Evolutionary conservation across 53 echinoderm and acorn worm species (phyloP).

Genomic region (Crossaster papposus): DNA sequence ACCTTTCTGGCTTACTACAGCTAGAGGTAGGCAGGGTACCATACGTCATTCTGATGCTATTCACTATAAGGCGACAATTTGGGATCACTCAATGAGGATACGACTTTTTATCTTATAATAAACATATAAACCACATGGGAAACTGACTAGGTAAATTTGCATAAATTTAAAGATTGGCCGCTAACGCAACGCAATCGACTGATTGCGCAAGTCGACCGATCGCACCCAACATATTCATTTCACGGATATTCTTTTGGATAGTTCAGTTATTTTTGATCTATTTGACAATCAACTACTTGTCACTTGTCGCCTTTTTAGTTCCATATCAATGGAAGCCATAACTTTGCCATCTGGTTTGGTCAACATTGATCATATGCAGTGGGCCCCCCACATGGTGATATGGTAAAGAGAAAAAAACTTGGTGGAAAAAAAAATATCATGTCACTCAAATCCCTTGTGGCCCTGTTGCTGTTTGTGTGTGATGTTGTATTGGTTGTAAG

Average conservation of each 20-base stretch:
- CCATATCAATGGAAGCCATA: conserved; percentile 17
- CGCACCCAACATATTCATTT: too few relatives aligned
- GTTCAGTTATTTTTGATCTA: not conserved
- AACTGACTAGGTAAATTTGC: too few relatives aligned
- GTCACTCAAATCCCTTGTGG: conserved; percentile 19
- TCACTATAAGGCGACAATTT: too few relatives aligned
- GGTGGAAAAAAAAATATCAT: not conserved
- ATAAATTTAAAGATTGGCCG: too few relatives aligned
- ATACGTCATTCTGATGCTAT: not conserved
- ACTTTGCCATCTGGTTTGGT: conserved; percentile 29
- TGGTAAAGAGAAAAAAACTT: not conserved
- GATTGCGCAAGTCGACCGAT: too few relatives aligned
- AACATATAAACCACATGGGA: too few relatives aligned
- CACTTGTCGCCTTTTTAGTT: conserved; percentile 6
- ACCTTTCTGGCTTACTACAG: conserved; percentile 78
- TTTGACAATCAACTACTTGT: not conserved
- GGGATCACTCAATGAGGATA: too few relatives aligned
- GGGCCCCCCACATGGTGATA: not conserved
- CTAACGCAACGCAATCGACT: too few relatives aligned
- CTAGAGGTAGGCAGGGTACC: conserved; percentile 77
- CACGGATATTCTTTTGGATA: not conserved
- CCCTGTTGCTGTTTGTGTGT: not conserved
- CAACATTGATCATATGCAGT: conserved; percentile 16
- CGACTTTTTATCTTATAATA: too few relatives aligned
- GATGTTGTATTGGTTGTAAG: not conserved